Conservation (phyloP, 2,797 vertebrate species). For the Schizopygopsis pylzovi region DNA sequence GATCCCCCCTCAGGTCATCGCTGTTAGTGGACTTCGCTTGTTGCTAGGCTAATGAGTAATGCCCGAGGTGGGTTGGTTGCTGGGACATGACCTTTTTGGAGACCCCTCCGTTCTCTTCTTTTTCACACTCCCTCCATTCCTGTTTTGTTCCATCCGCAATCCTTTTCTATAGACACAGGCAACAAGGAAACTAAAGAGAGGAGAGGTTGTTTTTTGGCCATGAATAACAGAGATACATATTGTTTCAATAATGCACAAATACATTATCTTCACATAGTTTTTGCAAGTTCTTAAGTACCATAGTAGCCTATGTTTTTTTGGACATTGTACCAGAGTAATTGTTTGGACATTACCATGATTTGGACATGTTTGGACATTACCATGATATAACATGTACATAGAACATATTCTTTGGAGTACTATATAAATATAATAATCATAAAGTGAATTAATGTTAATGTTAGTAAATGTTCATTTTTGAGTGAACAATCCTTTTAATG, state of each 20-base stretch:
- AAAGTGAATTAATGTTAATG: background rate
- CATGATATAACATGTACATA: too few species aligned
- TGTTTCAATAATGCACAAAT: background rate
- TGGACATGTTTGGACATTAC: background rate
- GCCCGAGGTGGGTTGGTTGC: conserved; percentile 14
- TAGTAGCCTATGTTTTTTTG: background rate
- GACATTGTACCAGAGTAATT: background rate
- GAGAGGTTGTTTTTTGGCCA: background rate
- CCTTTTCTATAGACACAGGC: background rate
- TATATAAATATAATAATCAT: background rate
- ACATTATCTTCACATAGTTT: background rate
- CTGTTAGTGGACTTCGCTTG: conserved; percentile 19
- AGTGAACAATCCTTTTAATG: background rate
- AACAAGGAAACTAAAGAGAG: background rate
- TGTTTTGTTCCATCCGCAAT: conserved; percentile 21
- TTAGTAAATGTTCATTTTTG: background rate
- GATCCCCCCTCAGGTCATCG: conserved; percentile 27
- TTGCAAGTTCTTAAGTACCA: background rate
- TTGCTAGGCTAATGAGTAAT: conserved; percentile 30
- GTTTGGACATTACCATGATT: background rate
- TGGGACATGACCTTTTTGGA: conserved; percentile 18
- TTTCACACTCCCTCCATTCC: background rate
- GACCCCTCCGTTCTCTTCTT: background rate
- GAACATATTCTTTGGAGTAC: background rate
- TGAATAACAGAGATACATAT: background rate